phyloP scores from a whole-genome alignment of 2,888 invertebrate species.

The Ypsolopha sequella region DNA sequence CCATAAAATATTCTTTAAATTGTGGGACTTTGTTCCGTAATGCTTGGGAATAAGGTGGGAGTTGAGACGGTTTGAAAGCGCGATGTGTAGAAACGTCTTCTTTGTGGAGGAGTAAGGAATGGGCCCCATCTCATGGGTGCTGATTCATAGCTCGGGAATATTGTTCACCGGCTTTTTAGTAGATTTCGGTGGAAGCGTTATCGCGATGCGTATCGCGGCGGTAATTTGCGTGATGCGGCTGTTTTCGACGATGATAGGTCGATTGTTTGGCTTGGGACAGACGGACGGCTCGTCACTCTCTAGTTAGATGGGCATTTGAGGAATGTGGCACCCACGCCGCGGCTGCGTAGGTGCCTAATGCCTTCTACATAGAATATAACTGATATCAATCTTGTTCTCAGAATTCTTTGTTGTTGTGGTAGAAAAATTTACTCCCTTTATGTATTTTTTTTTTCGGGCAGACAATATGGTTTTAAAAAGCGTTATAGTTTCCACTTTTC shows the following conservation, averaged over 20 bases:
- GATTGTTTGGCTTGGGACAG: constrained; percentile 8
- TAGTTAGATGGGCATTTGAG: constrained; percentile 39
- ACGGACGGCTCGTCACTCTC: constrained; percentile 35
- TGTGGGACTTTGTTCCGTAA: neutral
- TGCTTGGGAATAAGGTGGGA: constrained; percentile 12
- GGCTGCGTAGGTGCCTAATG: constrained; percentile 45
- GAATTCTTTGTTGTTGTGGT: constrained; percentile 33
- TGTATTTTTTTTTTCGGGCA: no score
- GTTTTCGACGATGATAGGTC: constrained; percentile 48
- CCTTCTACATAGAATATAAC: constrained; percentile 43
- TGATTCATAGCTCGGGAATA: constrained; percentile 31
- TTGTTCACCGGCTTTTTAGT: constrained; percentile 37
- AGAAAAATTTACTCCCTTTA: constrained; percentile 15
- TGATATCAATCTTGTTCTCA: constrained; percentile 49
- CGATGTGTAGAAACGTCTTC: constrained; percentile 11
- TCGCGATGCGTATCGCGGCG: constrained; percentile 31
- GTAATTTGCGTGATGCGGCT: constrained; percentile 60
- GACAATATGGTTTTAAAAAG: no score
- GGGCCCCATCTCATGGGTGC: constrained; percentile 32
- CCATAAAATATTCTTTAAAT: neutral
- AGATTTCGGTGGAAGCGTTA: constrained; percentile 28
- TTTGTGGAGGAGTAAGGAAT: constrained; percentile 13
- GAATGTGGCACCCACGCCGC: constrained; percentile 43
- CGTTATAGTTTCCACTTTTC: no score
- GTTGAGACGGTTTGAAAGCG: constrained; percentile 10